A percentile compares a stretch with the other conserved stretches of the same genome.
Evolutionary conservation across 1,140 invertebrate species (phyloP).

Genomic region (Drosophila rhopaloa): DNA sequence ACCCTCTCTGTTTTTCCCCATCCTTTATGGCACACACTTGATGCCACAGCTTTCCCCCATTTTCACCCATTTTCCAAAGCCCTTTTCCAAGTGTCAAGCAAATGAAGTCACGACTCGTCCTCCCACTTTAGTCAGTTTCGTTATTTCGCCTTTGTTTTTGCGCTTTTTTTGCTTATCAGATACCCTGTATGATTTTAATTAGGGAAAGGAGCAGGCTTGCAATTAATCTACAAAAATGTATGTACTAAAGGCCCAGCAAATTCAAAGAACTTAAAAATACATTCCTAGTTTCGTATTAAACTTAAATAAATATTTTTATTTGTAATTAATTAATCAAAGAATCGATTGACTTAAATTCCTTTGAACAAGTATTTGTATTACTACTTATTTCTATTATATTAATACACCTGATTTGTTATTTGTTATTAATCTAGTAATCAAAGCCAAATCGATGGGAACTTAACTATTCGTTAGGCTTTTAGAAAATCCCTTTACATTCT

Average conservation of each 20-base stretch:
- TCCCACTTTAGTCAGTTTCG: constrained; percentile 37
- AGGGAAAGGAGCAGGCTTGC: no score
- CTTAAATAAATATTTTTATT: no score
- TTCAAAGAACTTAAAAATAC: no score
- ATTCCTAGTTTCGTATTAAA: no score
- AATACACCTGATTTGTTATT: not conserved
- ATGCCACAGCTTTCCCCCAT: constrained; percentile 31
- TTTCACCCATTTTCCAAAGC: constrained; percentile 31
- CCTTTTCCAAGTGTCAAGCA: constrained; percentile 72
- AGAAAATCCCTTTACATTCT: constrained; percentile 12
- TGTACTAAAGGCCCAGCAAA: no score
- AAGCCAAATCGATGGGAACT: not conserved
- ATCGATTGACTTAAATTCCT: no score
- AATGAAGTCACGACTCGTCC: constrained; percentile 81
- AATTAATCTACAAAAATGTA: not conserved
- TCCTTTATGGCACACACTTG: constrained; percentile 64
- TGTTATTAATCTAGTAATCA: not conserved
- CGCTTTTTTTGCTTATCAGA: constrained; percentile 13
- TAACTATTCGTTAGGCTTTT: not conserved
- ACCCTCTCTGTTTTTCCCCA: constrained; percentile 21
- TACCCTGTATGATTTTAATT: constrained; percentile 25
- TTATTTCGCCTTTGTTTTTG: constrained; percentile 47
- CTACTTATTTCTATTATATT: not conserved
- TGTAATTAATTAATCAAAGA: no score
- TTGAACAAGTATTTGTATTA: no score